A percentile compares a stretch with the other conserved stretches of the same genome.
Conservation (phyloP, 2,113 vertebrate genomes). For the Channa argus region DNA sequence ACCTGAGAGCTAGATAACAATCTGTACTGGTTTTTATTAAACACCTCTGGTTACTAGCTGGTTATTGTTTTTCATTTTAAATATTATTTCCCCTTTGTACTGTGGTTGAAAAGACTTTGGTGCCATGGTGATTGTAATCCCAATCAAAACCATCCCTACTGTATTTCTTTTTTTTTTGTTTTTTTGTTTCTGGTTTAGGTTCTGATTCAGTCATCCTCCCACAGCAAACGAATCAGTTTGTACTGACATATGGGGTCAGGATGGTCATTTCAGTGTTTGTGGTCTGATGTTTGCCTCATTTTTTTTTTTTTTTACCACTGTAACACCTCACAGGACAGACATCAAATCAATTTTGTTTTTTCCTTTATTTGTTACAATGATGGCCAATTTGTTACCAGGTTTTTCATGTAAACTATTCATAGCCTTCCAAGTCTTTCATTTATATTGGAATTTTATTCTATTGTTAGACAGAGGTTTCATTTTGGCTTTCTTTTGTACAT, state of each 20-base stretch:
- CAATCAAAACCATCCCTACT: neutral
- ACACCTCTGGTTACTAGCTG: constrained; percentile 1
- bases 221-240: constrained; percentile 9
- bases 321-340: constrained; percentile 67
- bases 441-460: constrained; percentile 70
- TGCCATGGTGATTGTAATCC: constrained; percentile 23
- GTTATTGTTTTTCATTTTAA: neutral
- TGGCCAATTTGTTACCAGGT: constrained; percentile 67
- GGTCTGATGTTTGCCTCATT: constrained; percentile 68
- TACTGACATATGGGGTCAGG: constrained; percentile 32
- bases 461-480: constrained; percentile 67
- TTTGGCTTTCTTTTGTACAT: constrained; percentile 79
- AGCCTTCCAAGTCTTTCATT: constrained; percentile 73
- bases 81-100: neutral
- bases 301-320: constrained; percentile 60
- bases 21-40: constrained; percentile 13
- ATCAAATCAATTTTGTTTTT: constrained; percentile 39
- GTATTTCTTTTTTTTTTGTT: neutral
- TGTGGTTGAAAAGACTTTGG: constrained; percentile 13
- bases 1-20: constrained; percentile 12
- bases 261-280: constrained; percentile 66
- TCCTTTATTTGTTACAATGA: constrained; percentile 50
- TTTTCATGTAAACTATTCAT: constrained; percentile 82
- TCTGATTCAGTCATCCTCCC: neutral
- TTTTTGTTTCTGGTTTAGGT: neutral